These are phyloP conservation scores for Apotomis betuletana DNA, from an alignment of 2,888 invertebrate genomes.

Conservation along the genomic window DNA sequence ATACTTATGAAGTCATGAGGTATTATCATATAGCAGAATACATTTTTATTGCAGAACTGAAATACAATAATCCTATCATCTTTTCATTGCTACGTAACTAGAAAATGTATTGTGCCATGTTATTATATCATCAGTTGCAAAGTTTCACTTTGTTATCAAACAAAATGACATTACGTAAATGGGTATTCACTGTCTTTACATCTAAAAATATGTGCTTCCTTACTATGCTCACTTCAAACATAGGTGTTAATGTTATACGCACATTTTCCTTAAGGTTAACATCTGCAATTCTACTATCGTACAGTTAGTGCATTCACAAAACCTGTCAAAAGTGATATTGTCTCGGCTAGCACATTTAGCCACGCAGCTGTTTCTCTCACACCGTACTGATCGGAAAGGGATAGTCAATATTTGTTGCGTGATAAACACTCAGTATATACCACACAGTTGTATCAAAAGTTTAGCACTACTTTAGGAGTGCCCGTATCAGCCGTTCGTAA, in stretches of 20 bases:
- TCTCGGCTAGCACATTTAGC: no score
- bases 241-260: conserved; percentile 27
- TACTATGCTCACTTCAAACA: conserved; percentile 50
- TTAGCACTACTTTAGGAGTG: no score
- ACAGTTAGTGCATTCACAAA: no score
- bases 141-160: conserved; percentile 79
- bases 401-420: no score
- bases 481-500: no score
- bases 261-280: conserved; percentile 24
- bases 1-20: no score
- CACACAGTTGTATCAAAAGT: no score
- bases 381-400: no score
- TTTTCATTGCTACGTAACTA: conserved; percentile 9
- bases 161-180: conserved; percentile 75
- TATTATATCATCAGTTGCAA: conserved; percentile 71
- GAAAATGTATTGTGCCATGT: conserved; percentile 47
- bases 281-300: background rate
- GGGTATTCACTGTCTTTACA: conserved; percentile 60
- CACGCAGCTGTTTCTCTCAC: no score
- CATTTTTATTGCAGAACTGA: background rate
- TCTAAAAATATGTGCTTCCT: conserved; percentile 54
- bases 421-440: no score
- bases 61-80: background rate
- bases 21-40: background rate
- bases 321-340: no score